Conservation (phyloP, 2,888 invertebrate species). For the Pterobdella sp. region DNA sequence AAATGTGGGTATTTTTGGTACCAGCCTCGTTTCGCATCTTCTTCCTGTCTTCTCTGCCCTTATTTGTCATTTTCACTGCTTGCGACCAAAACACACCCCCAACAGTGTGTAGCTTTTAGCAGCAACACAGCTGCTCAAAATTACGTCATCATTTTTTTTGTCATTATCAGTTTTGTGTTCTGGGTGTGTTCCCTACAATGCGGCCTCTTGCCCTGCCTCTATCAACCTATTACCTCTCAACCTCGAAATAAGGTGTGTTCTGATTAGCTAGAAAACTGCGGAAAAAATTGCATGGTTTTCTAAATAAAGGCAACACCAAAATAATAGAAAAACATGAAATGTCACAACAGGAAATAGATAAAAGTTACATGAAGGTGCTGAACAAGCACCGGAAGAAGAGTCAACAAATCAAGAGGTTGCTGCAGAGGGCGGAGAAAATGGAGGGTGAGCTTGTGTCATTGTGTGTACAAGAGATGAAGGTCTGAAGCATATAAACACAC, state of each 20-base stretch:
- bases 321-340: background rate
- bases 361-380: constrained; percentile 19
- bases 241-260: background rate
- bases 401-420: constrained; percentile 16
- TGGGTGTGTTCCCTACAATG: constrained; percentile 23
- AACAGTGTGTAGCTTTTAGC: constrained; percentile 17
- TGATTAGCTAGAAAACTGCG: too few relatives aligned
- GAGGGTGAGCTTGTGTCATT: constrained; percentile 10
- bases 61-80: constrained; percentile 2
- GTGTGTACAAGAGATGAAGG: constrained; percentile 8
- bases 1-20: constrained; percentile 14
- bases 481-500: too few relatives aligned
- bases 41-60: constrained; percentile 2
- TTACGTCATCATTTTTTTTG: background rate
- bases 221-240: background rate
- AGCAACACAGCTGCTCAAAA: constrained; percentile 13
- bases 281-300: background rate
- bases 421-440: constrained; percentile 8
- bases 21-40: constrained; percentile 21
- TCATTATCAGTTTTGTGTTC: background rate
- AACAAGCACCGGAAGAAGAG: constrained; percentile 9
- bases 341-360: constrained; percentile 6
- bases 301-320: background rate
- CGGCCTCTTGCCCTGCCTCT: constrained; percentile 24
- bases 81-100: background rate